phyloP scores from a whole-genome alignment of 1,140 invertebrate species.

The Delia radicum region DNA sequence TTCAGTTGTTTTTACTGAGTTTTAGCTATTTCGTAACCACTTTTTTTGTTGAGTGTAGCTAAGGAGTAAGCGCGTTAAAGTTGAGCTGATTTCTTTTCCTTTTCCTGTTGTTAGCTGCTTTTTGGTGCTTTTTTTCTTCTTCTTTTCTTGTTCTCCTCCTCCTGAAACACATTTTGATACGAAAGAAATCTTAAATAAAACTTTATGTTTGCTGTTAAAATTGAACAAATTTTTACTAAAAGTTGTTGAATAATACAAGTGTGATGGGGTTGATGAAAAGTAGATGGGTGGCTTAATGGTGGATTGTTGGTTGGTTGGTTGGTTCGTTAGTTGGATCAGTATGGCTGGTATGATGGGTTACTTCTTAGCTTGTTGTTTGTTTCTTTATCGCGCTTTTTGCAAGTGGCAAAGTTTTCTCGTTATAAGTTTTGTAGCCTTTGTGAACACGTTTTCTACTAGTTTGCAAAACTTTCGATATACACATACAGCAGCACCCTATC shows the following conservation, averaged over 20 bases:
- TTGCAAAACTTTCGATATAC: slow-evolving; percentile 25
- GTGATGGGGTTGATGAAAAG: neutral
- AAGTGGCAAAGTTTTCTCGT: slow-evolving; percentile 57
- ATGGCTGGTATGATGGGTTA: neutral
- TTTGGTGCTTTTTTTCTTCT: neutral
- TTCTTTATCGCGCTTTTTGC: slow-evolving; percentile 54
- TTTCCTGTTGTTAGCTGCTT: neutral
- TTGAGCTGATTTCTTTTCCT: slow-evolving; percentile 16
- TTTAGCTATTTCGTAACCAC: too few species aligned
- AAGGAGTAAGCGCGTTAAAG: slow-evolving; percentile 15
- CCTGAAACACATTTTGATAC: neutral
- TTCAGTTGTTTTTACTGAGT: neutral
- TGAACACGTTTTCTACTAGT: slow-evolving; percentile 31
- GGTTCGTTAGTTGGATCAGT: neutral
- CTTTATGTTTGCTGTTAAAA: neutral
- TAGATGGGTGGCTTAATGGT: too few species aligned
- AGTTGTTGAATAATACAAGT: neutral
- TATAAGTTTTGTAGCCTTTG: slow-evolving; percentile 57
- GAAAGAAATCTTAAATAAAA: slow-evolving; percentile 8
- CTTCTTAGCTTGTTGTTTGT: slow-evolving; percentile 33
- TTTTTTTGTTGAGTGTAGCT: neutral
- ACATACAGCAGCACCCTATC: neutral
- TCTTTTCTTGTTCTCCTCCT: neutral
- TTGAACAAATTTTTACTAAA: neutral
- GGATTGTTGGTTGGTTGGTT: neutral